Base-by-base conservation (phyloP, 2,113 vertebrate species). In the Monopterus albus region DNA sequence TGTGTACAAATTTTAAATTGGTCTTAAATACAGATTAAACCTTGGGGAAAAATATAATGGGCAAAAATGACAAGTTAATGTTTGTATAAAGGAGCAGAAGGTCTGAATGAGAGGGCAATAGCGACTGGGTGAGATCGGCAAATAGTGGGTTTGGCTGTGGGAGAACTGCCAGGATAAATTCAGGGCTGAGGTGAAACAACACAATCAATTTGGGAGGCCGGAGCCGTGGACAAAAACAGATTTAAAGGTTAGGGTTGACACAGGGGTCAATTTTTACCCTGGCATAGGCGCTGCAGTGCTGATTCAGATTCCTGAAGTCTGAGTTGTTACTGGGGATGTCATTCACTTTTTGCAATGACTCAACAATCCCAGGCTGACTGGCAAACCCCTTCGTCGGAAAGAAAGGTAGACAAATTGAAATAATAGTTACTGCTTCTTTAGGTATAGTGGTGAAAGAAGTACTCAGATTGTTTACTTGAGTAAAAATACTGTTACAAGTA, bases 261-360 rank as follows among this genome's bases (percentile, higher is more conserved):
- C 40, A 17, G 78, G 79, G 69, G 72, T 75, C 26, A 12, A 36
- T 42, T 10, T 92, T 92, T 94, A 94, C 93, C 92, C 91, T 81
- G 87, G 91, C 89, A 83, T 91, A 91, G 91, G 86, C 85, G 87
- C 78, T 90, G 90, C 89, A 89, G 86, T 92, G 91, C 87, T 93
- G 91, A 75, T 75, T 92, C 87, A 91, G 78, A 68, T 67, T 92
- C 51, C 75, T 78, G 78, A 84, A 91, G 83, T 87, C 78, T 66
- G 92, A 82, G 88, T 85, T 84, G 78, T 90, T 66, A 84, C 88
- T 55, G 33, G 75, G 86, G 72, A 57, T 68, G 81, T 91, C 60
- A 21, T 81, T 89, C 82, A 53, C 79, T 85, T 91, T 91, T 85
- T 8, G 66, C 87, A 94, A 81, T 52, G 86, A 94, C 84, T 93